Evolutionary conservation across 2,113 vertebrate genomes (phyloP), one percentile per base, ranked within the genome.

Genomic region (Calypte anna): DNA sequence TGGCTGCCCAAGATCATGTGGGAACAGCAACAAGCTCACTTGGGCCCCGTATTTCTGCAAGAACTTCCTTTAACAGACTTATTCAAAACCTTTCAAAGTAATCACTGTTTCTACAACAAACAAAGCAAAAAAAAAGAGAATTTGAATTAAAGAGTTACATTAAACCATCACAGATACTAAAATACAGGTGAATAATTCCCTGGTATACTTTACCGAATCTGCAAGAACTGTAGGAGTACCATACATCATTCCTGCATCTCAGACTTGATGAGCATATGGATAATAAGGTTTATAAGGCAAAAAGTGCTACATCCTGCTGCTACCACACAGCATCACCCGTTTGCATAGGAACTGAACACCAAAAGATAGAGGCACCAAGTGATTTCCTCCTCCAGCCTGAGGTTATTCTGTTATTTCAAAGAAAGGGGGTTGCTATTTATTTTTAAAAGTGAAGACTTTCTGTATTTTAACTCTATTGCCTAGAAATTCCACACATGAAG

Each of bases 151-250:
- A 74, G 38, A 40, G 27, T 14, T 33, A 2, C 8, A 17, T 46
- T 14, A 51, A 94, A 81, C 23, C 55, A 38, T 21, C 50, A 3
- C 43, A 55, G 77, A 18, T 51, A 61, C 67, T 77, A 21, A 83
- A 55, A 70, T 28, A 12, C n/a, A 57, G 66, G 50, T 15, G 51
- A 81, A 59, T 62, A 81, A 10, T 33, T 54, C 21, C 36, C 4
- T 0, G 2, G 43, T 48, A 46, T 23, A 4, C 53, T 86, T 84
- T 9, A 9, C 14, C 0, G 0, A 46, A 70, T 61, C 23, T 57
- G 25, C 53, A 14, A 20, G 57, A 53, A 46, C 57, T 36, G 17
- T 1, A 18, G 3, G 77, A 75, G 70, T 28, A 18, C 27, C 38
- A 19, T 30, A 7, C 8, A 31, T 36, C 21, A 2, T 23, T 36